Evolutionary conservation across 2,113 vertebrate genomes (phyloP).

Genomic region (Salvelinus fontinalis): DNA sequence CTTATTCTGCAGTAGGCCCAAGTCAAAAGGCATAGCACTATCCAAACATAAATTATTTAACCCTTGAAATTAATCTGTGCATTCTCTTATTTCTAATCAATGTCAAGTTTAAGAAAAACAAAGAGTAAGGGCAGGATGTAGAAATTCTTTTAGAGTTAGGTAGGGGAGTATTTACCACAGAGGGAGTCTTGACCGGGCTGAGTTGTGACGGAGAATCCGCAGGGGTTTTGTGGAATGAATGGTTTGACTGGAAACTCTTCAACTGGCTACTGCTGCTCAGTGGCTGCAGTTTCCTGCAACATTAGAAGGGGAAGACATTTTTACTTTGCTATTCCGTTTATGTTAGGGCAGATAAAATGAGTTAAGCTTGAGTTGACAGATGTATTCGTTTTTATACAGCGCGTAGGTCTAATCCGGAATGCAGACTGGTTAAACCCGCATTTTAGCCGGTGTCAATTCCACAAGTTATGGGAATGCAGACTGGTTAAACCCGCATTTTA

Average conservation of each 20-base stretch:
- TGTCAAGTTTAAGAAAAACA: background rate
- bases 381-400: background rate
- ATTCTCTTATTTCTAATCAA: background rate
- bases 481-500: no score
- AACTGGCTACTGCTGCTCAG: constrained; percentile 68
- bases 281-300: constrained; percentile 75
- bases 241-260: constrained; percentile 73
- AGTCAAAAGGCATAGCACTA: background rate
- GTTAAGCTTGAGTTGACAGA: constrained; percentile 7
- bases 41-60: background rate
- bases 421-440: no score
- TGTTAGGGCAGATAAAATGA: constrained; percentile 9
- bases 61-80: background rate
- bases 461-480: no score
- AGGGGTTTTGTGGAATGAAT: constrained; percentile 72
- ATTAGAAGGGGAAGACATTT: constrained; percentile 48
- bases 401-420: no score
- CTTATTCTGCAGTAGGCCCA: background rate
- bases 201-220: constrained; percentile 74
- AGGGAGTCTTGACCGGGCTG: constrained; percentile 75
- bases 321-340: constrained; percentile 30
- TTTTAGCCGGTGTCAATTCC: no score
- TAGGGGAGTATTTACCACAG: constrained; percentile 68
- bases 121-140: background rate
- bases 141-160: background rate